Conservation (phyloP, 2,888 invertebrate genomes). For the Pseudococcus longispinus region DNA sequence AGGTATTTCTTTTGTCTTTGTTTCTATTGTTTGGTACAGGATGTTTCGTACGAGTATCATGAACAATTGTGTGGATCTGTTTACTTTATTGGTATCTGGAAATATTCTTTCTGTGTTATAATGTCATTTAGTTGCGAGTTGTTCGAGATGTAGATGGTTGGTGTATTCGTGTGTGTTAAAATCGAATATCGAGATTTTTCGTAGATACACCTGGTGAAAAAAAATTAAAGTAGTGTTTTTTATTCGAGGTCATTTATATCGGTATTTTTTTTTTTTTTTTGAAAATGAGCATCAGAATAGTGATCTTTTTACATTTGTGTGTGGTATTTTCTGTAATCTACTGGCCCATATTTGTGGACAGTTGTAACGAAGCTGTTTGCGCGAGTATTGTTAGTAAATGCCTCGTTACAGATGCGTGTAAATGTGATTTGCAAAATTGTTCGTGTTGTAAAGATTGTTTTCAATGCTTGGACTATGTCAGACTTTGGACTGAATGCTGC, state of each 20-base stretch:
- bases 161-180: no score
- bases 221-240: no score
- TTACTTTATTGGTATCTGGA: no score
- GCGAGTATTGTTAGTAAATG: conserved; percentile 96
- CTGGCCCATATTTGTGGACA: conserved; percentile 56
- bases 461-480: conserved; percentile 78
- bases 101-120: no score
- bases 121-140: no score
- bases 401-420: conserved; percentile 93
- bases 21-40: not conserved
- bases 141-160: no score
- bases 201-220: no score
- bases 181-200: no score
- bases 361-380: conserved; percentile 92
- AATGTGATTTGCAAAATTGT: conserved; percentile 90
- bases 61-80: no score
- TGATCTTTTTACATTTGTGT: not conserved
- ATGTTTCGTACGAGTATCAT: no score
- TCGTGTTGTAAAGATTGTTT: conserved; percentile 95
- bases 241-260: not conserved
- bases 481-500: conserved; percentile 89
- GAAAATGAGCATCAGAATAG: not conserved
- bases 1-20: not conserved
- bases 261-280: not conserved
- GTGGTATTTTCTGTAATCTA: not conserved